phyloP scores from a whole-genome alignment of 2,797 vertebrate genomes.

The Potorous gilbertii region DNA sequence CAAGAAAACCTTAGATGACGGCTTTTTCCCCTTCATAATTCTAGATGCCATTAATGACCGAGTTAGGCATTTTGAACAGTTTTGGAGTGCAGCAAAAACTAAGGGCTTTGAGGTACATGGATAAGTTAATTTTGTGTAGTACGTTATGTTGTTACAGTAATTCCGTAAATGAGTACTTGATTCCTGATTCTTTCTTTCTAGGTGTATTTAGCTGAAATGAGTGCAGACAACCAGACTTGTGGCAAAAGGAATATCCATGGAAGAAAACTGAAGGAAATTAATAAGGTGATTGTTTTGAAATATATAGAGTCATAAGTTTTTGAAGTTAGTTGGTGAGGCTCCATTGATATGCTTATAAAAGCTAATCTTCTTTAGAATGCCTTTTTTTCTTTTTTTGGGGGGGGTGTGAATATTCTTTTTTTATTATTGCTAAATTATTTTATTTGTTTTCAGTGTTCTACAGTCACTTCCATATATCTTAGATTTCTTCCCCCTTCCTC shows the following conservation, averaged over 20 bases:
- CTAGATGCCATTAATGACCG: conserved; percentile 96
- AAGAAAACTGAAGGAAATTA: conserved; percentile 94
- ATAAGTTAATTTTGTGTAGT: conserved; percentile 9
- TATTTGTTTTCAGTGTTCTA: too few species aligned
- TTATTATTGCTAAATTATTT: too few species aligned
- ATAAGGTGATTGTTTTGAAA: conserved; percentile 88
- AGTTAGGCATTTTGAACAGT: conserved; percentile 98
- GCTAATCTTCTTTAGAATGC: conserved; percentile 36
- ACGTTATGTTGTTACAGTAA: conserved; percentile 4
- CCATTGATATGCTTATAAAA: conserved; percentile 27
- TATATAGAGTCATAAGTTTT: conserved; percentile 8
- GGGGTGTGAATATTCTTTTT: too few species aligned
- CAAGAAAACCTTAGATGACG: conserved; percentile 98
- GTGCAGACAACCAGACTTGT: conserved; percentile 95
- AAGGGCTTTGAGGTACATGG: conserved; percentile 97
- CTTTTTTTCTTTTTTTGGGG: background rate
- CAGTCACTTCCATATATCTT: too few species aligned
- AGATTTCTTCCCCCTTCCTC: too few species aligned
- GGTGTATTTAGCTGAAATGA: conserved; percentile 99
- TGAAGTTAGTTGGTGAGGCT: conserved; percentile 43
- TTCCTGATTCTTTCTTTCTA: conserved; percentile 77
- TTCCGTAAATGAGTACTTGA: conserved; percentile 51
- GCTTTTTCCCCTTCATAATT: conserved; percentile 99
- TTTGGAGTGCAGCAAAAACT: conserved; percentile 99
- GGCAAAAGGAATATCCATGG: conserved; percentile 97